These are phyloP conservation scores for Procambarus clarkii DNA, from an alignment of 1,140 invertebrate species.

Conservation along the genomic window DNA sequence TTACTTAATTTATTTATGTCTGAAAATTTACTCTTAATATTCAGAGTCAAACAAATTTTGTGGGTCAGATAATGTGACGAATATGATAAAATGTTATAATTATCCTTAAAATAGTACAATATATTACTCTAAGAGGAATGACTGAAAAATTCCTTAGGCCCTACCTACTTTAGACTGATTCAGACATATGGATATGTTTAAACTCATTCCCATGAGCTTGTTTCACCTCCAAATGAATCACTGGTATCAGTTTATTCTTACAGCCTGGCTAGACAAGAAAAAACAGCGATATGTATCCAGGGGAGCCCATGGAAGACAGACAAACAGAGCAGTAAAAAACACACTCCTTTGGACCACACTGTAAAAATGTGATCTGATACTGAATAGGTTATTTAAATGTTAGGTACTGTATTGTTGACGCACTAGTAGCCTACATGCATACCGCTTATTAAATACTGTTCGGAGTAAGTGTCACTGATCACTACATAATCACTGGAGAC, in stretches of 20 bases:
- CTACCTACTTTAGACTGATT: slow-evolving; percentile 36
- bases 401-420: slow-evolving; percentile 35
- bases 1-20: neutral
- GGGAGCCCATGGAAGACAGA: slow-evolving; percentile 62
- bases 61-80: slow-evolving; percentile 11
- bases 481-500: slow-evolving; percentile 25
- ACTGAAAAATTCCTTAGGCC: slow-evolving; percentile 56
- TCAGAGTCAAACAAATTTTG: neutral
- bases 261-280: slow-evolving; percentile 6
- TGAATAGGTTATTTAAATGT: neutral
- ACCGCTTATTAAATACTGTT: slow-evolving; percentile 53
- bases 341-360: slow-evolving; percentile 28
- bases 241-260: slow-evolving; percentile 34
- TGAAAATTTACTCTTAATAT: neutral
- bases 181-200: slow-evolving; percentile 59
- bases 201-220: slow-evolving; percentile 62
- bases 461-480: slow-evolving; percentile 36
- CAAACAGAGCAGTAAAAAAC: slow-evolving; percentile 46
- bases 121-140: slow-evolving; percentile 63
- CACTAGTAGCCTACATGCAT: slow-evolving; percentile 51
- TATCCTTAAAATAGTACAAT: slow-evolving; percentile 49
- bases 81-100: slow-evolving; percentile 5
- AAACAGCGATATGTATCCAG: slow-evolving; percentile 62
- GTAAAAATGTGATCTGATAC: slow-evolving; percentile 7
- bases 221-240: slow-evolving; percentile 46